Evolutionary conservation across 2,888 invertebrate species (phyloP).

Genomic region (Bombylius major): DNA sequence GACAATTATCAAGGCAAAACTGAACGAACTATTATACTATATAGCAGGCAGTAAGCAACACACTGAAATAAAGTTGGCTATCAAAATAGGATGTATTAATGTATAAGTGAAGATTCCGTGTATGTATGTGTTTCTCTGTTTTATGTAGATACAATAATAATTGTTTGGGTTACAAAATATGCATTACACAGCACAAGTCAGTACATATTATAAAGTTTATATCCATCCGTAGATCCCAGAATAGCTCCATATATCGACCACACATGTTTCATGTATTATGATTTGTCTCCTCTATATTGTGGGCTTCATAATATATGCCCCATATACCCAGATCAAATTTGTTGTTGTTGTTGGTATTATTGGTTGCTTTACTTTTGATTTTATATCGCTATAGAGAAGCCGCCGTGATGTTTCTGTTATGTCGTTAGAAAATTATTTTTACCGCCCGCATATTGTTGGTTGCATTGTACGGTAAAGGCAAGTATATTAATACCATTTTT

Average conservation of each 20-base stretch:
- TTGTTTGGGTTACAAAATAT: not conserved
- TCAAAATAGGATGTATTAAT: no score
- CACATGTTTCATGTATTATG: not conserved
- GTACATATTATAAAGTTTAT: no score
- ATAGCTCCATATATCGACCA: not conserved
- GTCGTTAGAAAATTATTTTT: slow-evolving; percentile 13
- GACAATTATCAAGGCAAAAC: slow-evolving; percentile 5
- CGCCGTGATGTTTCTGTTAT: not conserved
- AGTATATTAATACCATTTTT: no score
- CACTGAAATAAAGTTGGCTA: no score
- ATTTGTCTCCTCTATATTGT: not conserved
- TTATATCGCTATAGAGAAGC: no score
- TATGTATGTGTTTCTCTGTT: not conserved
- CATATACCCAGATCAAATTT: no score
- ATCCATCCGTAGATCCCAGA: not conserved
- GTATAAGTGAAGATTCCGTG: no score
- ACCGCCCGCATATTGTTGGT: slow-evolving; percentile 13
- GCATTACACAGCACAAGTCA: not conserved
- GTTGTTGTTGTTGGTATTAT: no score
- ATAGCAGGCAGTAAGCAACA: no score
- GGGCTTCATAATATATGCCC: no score
- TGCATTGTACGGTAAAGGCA: slow-evolving; percentile 4
- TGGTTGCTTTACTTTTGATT: no score
- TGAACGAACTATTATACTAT: not conserved
- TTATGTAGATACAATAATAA: not conserved